These are phyloP conservation scores for Autographa gamma DNA, from an alignment of 2,888 invertebrate genomes.

Conservation along the genomic window DNA sequence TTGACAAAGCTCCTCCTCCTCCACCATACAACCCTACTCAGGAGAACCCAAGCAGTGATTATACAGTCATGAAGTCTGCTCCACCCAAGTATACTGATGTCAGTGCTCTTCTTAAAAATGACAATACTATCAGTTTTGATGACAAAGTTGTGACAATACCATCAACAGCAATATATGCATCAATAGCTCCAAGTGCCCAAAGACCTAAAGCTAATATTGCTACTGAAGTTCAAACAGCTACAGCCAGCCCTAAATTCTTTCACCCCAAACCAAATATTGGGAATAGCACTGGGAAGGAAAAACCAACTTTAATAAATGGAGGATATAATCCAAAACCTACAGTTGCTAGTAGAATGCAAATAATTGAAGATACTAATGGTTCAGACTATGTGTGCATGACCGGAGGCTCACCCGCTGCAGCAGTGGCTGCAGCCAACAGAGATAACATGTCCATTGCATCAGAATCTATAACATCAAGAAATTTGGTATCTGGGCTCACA, in stretches of 20 bases:
- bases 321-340: constrained; percentile 72
- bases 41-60: constrained; percentile 81
- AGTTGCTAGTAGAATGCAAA: constrained; percentile 81
- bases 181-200: constrained; percentile 87
- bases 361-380: constrained; percentile 92
- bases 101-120: constrained; percentile 79
- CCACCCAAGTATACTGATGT: constrained; percentile 86
- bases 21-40: constrained; percentile 77
- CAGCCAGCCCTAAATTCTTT: constrained; percentile 88
- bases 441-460: constrained; percentile 81
- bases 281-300: constrained; percentile 85
- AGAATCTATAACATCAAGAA: constrained; percentile 79
- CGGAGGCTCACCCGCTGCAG: constrained; percentile 90
- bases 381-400: constrained; percentile 96
- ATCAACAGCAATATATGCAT: constrained; percentile 87
- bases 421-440: constrained; percentile 81
- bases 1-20: constrained; percentile 87
- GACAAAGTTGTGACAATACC: constrained; percentile 84
- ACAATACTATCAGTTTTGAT: constrained; percentile 78
- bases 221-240: constrained; percentile 87
- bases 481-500: constrained; percentile 81
- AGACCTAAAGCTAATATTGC: constrained; percentile 87
- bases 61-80: constrained; percentile 86
- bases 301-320: constrained; percentile 76
- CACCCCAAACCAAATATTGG: constrained; percentile 89